Evolutionary conservation across 2,888 invertebrate genomes (phyloP).

Genomic region (Anorthoa munda): DNA sequence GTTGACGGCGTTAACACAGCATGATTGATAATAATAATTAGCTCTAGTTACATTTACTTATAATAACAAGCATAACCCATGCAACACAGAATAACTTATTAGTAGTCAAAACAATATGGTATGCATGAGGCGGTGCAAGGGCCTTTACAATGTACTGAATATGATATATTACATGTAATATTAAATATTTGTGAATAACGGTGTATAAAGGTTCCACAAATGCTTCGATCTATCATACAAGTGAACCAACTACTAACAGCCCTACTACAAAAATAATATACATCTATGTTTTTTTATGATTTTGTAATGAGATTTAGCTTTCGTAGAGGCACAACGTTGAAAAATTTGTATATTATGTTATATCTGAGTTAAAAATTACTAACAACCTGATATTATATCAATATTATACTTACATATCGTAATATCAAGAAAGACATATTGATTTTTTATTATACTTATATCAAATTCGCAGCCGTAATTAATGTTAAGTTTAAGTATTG

Average conservation of each 20-base stretch:
- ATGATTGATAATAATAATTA: conserved; percentile 18
- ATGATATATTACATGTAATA: conserved; percentile 22
- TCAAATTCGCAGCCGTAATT: conserved; percentile 26
- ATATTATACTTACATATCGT: conserved; percentile 38
- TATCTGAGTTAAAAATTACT: conserved; percentile 32
- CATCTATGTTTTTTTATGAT: conserved; percentile 36
- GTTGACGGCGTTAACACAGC: conserved; percentile 41
- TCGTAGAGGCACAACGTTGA: conserved; percentile 58
- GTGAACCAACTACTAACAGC: conserved; percentile 26
- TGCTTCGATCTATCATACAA: neutral
- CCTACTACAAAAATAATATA: conserved; percentile 57
- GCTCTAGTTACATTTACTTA: conserved; percentile 23
- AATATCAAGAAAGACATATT: conserved; percentile 34
- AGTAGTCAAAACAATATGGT: neutral
- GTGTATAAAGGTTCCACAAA: conserved; percentile 1
- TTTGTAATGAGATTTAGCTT: conserved; percentile 40
- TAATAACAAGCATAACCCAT: conserved; percentile 19
- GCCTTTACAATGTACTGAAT: conserved; percentile 42
- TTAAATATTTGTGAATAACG: conserved; percentile 13
- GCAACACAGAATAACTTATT: conserved; percentile 29
- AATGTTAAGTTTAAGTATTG: conserved; percentile 33
- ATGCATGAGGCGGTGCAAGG: conserved; percentile 58
- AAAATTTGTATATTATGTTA: conserved; percentile 41
- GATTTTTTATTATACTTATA: conserved; percentile 25
- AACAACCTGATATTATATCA: conserved; percentile 28